These are phyloP conservation scores for Phaethon lepturus DNA, from an alignment of 2,113 vertebrate species.

Conservation along the genomic window DNA sequence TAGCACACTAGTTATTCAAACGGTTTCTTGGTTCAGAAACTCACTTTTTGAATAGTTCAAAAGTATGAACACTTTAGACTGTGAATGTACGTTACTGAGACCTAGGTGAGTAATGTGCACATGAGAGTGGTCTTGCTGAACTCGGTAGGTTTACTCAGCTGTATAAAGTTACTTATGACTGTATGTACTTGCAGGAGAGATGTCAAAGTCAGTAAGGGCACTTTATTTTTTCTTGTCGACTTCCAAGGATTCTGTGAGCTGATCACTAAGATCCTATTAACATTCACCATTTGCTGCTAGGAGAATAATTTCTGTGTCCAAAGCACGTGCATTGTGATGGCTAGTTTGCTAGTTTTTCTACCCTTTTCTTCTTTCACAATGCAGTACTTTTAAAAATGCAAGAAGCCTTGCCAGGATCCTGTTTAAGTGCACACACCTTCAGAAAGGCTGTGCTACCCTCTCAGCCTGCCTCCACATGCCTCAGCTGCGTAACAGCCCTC, in stretches of 20 bases:
- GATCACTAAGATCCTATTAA: neutral
- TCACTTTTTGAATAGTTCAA: conserved; percentile 29
- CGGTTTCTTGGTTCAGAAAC: conserved; percentile 49
- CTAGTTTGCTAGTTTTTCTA: neutral
- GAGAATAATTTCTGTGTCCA: neutral
- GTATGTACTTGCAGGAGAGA: neutral
- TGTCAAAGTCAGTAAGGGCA: neutral
- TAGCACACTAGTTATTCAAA: conserved; percentile 27
- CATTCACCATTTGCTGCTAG: neutral
- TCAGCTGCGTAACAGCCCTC: neutral
- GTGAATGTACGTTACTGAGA: neutral
- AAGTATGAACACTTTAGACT: neutral
- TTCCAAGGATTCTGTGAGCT: neutral
- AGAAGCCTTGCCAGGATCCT: neutral
- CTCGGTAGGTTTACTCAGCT: neutral
- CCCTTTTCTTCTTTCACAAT: neutral
- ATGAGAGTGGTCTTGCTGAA: neutral
- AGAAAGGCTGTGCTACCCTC: neutral
- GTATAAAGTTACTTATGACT: neutral
- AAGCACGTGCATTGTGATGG: neutral
- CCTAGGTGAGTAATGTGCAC: neutral
- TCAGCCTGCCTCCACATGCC: neutral
- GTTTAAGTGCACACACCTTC: neutral
- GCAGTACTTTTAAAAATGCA: neutral
- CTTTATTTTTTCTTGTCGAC: neutral